Evolutionary conservation across 2,888 invertebrate species (phyloP).

Genomic region (Ecdyonurus torrentis): DNA sequence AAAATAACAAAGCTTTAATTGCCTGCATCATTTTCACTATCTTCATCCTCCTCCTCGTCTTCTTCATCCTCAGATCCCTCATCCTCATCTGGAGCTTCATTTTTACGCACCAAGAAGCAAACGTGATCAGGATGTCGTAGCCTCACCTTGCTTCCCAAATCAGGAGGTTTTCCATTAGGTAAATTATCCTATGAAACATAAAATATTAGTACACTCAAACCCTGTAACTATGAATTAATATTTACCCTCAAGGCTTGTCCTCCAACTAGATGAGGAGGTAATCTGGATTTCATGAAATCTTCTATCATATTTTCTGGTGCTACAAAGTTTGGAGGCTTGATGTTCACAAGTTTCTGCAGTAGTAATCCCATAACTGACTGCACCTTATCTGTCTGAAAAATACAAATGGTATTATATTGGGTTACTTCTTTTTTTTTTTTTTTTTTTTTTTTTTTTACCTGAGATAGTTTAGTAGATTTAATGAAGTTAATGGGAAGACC

Average conservation of each 20-base stretch:
- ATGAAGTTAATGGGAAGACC: constrained; percentile 13
- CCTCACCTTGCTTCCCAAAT: constrained; percentile 10
- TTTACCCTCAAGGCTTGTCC: constrained; percentile 10
- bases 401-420: no score
- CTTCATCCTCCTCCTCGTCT: constrained; percentile 5
- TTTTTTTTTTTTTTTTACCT: constrained; percentile 5
- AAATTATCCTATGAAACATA: constrained; percentile 1
- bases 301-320: constrained; percentile 12
- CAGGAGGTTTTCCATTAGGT: constrained; percentile 10
- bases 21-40: not conserved
- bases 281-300: constrained; percentile 12
- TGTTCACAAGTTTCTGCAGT: constrained; percentile 10
- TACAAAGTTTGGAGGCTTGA: constrained; percentile 10
- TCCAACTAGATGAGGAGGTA: constrained; percentile 12
- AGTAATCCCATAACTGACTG: constrained; percentile 11
- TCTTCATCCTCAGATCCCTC: constrained; percentile 6
- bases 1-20: no score
- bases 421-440: not conserved
- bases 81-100: constrained; percentile 3
- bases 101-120: constrained; percentile 9
- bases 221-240: not conserved
- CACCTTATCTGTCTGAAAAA: constrained; percentile 11
- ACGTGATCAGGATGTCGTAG: constrained; percentile 12
- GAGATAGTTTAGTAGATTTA: constrained; percentile 11
- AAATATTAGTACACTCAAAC: not conserved